Percentiles rank a stretch among this genome's conserved stretches.
phyloP scores from a whole-genome alignment of 2,888 invertebrate genomes.

The Scaptomyza reducta region DNA sequence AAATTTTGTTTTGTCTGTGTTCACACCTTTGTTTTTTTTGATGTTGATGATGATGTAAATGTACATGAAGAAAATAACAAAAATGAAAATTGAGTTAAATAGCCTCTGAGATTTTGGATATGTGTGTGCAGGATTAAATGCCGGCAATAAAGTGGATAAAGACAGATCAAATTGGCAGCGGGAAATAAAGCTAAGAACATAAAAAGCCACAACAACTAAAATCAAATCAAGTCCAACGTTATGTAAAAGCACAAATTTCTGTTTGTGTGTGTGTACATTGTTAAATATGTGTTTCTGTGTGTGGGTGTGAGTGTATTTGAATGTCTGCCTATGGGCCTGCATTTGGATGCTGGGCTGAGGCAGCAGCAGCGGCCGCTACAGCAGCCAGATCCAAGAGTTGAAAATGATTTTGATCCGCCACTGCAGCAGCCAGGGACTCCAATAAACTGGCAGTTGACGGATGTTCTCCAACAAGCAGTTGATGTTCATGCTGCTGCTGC shows the following conservation, averaged over 20 bases:
- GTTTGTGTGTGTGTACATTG: constrained; percentile 17
- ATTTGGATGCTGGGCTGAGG: constrained; percentile 61
- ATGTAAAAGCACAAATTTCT: constrained; percentile 15
- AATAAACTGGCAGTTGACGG: constrained; percentile 66
- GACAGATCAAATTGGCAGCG: neutral
- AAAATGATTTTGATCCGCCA: constrained; percentile 79
- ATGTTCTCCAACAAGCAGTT: constrained; percentile 51
- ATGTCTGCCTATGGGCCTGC: constrained; percentile 44
- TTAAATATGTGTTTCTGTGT: constrained; percentile 8
- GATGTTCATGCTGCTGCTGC: constrained; percentile 53
- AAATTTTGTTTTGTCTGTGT: constrained; percentile 15
- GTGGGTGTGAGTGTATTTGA: constrained; percentile 5
- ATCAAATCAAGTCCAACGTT: constrained; percentile 12
- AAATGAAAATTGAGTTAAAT: constrained; percentile 31
- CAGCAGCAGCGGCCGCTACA: constrained; percentile 66
- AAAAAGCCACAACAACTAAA: constrained; percentile 13
- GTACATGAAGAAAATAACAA: constrained; percentile 23
- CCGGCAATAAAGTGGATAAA: constrained; percentile 1
- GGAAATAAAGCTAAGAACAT: constrained; percentile 7
- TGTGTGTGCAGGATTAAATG: constrained; percentile 22
- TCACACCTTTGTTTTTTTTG: constrained; percentile 7
- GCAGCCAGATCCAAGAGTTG: constrained; percentile 76
- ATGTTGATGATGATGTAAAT: constrained; percentile 16
- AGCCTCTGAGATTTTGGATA: constrained; percentile 45
- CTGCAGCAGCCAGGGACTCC: constrained; percentile 73